Conservation (phyloP, 2,113 vertebrate genomes). For the Plecotus auritus region DNA sequence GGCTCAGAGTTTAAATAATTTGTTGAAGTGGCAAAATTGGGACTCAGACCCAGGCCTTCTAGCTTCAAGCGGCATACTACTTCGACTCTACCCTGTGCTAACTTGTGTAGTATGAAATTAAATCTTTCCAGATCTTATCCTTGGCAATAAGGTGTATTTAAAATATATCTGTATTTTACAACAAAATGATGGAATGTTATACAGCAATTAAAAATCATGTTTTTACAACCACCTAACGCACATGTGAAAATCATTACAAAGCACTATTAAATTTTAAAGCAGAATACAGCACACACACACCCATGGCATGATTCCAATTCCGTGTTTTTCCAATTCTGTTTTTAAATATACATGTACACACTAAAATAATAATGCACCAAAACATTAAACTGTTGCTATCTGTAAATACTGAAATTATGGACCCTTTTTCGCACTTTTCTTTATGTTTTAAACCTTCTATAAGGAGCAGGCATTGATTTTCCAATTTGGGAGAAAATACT, state of each 20-base stretch:
- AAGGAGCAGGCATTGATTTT: not conserved
- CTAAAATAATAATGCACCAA: not conserved
- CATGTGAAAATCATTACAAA: constrained; percentile 1
- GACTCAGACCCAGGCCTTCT: not conserved
- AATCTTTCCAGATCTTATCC: not conserved
- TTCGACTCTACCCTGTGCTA: not conserved
- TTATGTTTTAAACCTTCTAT: not conserved
- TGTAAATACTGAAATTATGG: not conserved
- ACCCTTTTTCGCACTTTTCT: not conserved
- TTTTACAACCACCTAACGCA: not conserved
- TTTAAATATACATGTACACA: not conserved
- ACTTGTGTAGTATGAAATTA: not conserved
- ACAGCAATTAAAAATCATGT: not conserved
- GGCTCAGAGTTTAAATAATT: not conserved
- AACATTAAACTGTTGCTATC: not conserved
- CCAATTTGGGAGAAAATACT: not conserved
- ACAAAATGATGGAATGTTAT: not conserved
- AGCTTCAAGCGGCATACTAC: not conserved
- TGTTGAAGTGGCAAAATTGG: not conserved
- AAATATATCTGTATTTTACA: not conserved
- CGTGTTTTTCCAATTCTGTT: not conserved
- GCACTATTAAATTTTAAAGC: not conserved
- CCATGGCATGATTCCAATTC: not conserved
- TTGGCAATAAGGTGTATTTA: not conserved
- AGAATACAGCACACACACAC: not conserved